Percentiles rank a stretch among this genome's conserved stretches.
Conservation (phyloP, 2,113 vertebrate genomes). For the Pseudopodoces humilis region DNA sequence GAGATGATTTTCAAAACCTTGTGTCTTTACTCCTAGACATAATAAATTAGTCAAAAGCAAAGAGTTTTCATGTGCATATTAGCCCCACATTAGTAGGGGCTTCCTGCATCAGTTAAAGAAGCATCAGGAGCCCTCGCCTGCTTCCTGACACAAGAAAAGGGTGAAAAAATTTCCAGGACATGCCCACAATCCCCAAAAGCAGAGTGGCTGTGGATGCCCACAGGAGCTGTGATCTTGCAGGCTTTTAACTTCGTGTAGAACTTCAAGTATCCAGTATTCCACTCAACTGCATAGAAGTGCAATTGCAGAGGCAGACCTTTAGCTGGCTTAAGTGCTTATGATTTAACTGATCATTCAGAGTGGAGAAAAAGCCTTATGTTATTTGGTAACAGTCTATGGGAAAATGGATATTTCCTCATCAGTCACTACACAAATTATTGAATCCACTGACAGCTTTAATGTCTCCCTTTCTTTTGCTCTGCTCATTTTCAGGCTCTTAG, state of each 20-base stretch:
- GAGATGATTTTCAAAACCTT: background rate
- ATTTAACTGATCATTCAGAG: background rate
- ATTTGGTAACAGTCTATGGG: background rate
- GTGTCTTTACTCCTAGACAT: background rate
- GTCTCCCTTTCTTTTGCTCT: background rate
- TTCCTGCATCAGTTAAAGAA: background rate
- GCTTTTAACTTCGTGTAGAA: background rate
- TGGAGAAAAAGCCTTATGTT: background rate
- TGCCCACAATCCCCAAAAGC: background rate
- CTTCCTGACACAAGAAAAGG: background rate
- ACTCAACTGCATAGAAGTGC: background rate
- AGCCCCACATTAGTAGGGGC: background rate
- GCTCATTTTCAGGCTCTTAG: background rate
- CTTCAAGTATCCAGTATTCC: background rate
- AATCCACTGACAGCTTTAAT: background rate
- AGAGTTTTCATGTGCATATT: background rate
- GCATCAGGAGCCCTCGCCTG: background rate
- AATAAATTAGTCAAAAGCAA: conserved; percentile 10
- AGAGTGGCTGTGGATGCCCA: background rate
- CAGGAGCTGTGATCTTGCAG: background rate
- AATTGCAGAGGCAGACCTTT: background rate
- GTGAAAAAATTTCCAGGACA: background rate
- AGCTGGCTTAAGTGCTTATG: background rate
- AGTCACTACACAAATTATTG: background rate
- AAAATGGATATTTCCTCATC: background rate